These are phyloP conservation scores for Leptinotarsa juncta DNA, from an alignment of 2,888 invertebrate genomes.

Conservation along the genomic window DNA sequence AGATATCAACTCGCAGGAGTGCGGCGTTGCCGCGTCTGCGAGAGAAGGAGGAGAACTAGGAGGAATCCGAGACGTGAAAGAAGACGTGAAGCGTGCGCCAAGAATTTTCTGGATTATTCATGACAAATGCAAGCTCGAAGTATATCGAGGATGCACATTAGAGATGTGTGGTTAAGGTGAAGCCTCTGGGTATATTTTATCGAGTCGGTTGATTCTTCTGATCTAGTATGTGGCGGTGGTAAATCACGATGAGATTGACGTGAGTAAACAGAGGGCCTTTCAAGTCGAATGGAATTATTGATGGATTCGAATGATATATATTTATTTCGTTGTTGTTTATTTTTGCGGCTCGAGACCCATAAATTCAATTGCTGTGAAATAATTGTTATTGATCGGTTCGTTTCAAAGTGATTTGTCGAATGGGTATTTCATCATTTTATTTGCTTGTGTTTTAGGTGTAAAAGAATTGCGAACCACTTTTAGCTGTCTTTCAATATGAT, in stretches of 20 bases:
- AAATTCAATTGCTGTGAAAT: neutral
- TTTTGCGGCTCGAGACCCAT: neutral
- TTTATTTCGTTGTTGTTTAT: slow-evolving; percentile 15
- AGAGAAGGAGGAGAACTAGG: slow-evolving; percentile 37
- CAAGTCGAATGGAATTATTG: slow-evolving; percentile 15
- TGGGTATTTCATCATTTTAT: neutral
- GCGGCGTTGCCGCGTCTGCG: slow-evolving; percentile 51
- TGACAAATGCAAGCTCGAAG: slow-evolving; percentile 50
- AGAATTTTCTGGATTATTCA: slow-evolving; percentile 36
- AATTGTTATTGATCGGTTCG: slow-evolving; percentile 1
- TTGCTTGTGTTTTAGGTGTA: neutral
- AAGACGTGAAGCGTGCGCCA: slow-evolving; percentile 30
- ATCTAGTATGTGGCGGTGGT: slow-evolving; percentile 20
- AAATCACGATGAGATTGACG: slow-evolving; percentile 15
- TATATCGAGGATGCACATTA: slow-evolving; percentile 50
- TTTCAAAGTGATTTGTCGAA: slow-evolving; percentile 8
- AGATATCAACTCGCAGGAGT: slow-evolving; percentile 56
- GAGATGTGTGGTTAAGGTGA: slow-evolving; percentile 46
- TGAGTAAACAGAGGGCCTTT: slow-evolving; percentile 15
- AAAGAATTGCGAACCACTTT: neutral
- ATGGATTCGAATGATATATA: slow-evolving; percentile 17
- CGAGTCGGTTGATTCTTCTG: slow-evolving; percentile 23
- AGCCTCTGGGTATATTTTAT: slow-evolving; percentile 29
- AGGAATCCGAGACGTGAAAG: slow-evolving; percentile 28
- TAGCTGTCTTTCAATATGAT: neutral